Conservation (phyloP, 2,113 vertebrate species). For the Gobiocypris rarus region DNA sequence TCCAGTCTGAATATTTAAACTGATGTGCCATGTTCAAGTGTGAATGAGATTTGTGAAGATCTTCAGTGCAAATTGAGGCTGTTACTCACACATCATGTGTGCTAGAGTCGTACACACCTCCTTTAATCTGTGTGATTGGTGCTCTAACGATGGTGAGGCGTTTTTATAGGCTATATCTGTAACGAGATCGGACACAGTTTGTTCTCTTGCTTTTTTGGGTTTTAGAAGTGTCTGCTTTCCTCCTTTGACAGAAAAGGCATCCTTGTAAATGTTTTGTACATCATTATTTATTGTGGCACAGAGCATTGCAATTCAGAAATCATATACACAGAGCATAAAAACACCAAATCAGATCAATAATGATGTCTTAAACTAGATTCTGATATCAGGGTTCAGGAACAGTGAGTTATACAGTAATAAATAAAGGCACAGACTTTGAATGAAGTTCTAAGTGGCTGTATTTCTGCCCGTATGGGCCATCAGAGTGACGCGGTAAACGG, state of each 20-base stretch:
- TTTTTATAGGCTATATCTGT: no score
- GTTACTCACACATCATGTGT: no score
- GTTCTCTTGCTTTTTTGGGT: no score
- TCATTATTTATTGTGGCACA: neutral
- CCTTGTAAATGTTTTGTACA: neutral
- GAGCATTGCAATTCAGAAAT: neutral
- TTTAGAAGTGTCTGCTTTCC: neutral
- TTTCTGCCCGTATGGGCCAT: constrained; percentile 62
- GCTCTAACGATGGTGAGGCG: no score
- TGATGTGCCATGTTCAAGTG: no score
- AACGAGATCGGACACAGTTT: no score
- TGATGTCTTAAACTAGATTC: neutral
- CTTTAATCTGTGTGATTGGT: no score
- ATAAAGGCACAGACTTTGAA: neutral
- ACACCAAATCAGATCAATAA: neutral
- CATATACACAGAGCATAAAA: neutral
- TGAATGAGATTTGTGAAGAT: no score
- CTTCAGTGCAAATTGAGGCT: no score
- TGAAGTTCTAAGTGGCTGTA: neutral
- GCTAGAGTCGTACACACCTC: no score
- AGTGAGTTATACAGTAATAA: neutral
- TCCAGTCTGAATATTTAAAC: no score
- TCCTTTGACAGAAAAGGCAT: neutral
- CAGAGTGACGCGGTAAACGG: constrained; percentile 77
- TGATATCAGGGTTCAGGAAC: neutral